These are phyloP conservation scores for Apomyelois bistriatella DNA, from an alignment of 2,888 invertebrate genomes.

Conservation along the genomic window DNA sequence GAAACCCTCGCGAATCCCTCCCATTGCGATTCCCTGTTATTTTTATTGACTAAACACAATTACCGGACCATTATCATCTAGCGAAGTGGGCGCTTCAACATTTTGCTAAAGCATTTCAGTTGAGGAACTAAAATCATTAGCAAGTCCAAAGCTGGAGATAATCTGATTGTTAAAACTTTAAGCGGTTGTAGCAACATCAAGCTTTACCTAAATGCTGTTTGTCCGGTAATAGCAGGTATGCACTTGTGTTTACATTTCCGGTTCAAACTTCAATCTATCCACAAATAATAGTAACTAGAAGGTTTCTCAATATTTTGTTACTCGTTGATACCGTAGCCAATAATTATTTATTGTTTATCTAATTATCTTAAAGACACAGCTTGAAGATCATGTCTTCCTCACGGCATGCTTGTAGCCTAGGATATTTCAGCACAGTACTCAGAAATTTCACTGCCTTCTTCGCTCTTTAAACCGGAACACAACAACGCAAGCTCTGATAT, in stretches of 20 bases:
- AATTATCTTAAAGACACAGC: no score
- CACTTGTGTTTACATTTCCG: neutral
- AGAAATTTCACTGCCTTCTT: no score
- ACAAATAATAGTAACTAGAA: no score
- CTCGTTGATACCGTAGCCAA: no score
- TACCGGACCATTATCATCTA: slow-evolving; percentile 10
- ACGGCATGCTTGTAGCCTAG: no score
- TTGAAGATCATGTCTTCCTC: no score
- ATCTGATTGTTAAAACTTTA: slow-evolving; percentile 41
- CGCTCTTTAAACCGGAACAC: no score
- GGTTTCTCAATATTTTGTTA: no score
- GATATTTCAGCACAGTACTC: no score
- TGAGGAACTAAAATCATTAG: slow-evolving; percentile 38
- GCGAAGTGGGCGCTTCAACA: slow-evolving; percentile 12
- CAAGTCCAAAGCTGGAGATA: slow-evolving; percentile 29
- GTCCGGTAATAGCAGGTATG: neutral
- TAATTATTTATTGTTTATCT: no score
- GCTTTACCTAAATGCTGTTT: neutral
- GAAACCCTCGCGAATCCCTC: neutral
- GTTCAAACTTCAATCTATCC: no score
- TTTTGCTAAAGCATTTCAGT: slow-evolving; percentile 19
- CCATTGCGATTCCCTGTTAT: slow-evolving; percentile 12
- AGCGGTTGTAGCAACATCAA: slow-evolving; percentile 26
- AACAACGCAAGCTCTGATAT: no score
- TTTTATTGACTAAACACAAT: slow-evolving; percentile 13